Percentiles rank a stretch among this genome's conserved stretches.
phyloP scores from a whole-genome alignment of 2,888 invertebrate species.

The Megastigmus dorsalis region DNA sequence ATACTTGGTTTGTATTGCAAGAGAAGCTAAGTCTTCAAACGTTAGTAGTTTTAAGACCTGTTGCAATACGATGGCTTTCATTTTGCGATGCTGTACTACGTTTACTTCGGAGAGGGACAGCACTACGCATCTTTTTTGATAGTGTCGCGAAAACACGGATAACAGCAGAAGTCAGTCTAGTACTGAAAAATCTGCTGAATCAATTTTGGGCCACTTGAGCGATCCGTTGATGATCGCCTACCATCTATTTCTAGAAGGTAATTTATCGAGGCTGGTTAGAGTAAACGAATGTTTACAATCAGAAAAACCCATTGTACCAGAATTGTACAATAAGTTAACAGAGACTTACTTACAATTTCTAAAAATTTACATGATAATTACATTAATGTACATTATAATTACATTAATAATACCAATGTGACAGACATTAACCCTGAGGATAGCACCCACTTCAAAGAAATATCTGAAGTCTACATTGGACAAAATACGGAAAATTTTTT shows the following conservation, averaged over 20 bases:
- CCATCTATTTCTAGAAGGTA: background rate
- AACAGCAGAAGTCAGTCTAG: background rate
- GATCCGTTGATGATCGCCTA: background rate
- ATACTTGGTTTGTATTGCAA: background rate
- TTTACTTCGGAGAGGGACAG: background rate
- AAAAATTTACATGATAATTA: background rate
- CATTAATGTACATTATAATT: no score
- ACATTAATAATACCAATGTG: background rate
- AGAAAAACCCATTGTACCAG: background rate
- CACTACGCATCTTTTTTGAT: background rate
- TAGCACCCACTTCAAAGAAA: background rate
- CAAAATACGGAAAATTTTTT: background rate
- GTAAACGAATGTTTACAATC: background rate
- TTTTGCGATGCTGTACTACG: background rate
- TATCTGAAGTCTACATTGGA: background rate
- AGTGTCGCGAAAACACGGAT: background rate
- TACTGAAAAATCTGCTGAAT: background rate
- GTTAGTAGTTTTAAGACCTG: background rate
- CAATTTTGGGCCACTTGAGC: background rate
- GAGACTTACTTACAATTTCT: background rate
- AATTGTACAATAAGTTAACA: background rate
- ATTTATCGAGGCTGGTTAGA: background rate
- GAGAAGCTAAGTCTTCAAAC: background rate
- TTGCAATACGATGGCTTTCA: background rate
- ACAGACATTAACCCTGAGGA: background rate